phyloP scores from a whole-genome alignment of 2,888 invertebrate genomes.

The Hypselothyrea guttata region DNA sequence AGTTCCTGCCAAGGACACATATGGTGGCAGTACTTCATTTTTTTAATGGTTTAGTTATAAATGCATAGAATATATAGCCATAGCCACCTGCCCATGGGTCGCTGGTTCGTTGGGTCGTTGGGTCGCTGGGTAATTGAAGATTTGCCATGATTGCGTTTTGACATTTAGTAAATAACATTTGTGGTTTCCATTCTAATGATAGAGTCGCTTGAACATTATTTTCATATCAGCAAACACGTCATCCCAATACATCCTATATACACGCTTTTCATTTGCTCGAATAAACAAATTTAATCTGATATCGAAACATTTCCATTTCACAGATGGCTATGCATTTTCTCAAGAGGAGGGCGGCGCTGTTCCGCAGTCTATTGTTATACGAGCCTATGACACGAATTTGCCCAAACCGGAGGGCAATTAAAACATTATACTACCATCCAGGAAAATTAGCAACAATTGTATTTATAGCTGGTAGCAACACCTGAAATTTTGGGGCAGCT shows the following conservation, averaged over 20 bases:
- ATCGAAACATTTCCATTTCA: slow-evolving; percentile 4
- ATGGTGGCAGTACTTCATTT: slow-evolving; percentile 27
- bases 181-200: slow-evolving; percentile 5
- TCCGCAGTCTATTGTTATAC: slow-evolving; percentile 96
- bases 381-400: slow-evolving; percentile 96
- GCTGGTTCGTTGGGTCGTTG: too few species aligned
- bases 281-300: slow-evolving; percentile 1
- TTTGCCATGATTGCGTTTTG: slow-evolving; percentile 25
- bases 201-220: not conserved
- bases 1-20: slow-evolving; percentile 39
- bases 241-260: too few species aligned
- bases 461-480: slow-evolving; percentile 32
- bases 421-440: slow-evolving; percentile 8
- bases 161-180: slow-evolving; percentile 27
- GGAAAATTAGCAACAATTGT: slow-evolving; percentile 25
- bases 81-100: slow-evolving; percentile 28
- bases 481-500: slow-evolving; percentile 26
- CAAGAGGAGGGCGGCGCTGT: slow-evolving; percentile 99
- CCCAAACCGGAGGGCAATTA: slow-evolving; percentile 89
- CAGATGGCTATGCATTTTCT: slow-evolving; percentile 99
- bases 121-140: slow-evolving; percentile 33
- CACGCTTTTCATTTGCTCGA: not conserved
- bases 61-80: slow-evolving; percentile 8
- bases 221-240: slow-evolving; percentile 3
- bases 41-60: slow-evolving; percentile 40